phyloP scores from a whole-genome alignment of 2,113 vertebrate species.

The Sorex araneus region DNA sequence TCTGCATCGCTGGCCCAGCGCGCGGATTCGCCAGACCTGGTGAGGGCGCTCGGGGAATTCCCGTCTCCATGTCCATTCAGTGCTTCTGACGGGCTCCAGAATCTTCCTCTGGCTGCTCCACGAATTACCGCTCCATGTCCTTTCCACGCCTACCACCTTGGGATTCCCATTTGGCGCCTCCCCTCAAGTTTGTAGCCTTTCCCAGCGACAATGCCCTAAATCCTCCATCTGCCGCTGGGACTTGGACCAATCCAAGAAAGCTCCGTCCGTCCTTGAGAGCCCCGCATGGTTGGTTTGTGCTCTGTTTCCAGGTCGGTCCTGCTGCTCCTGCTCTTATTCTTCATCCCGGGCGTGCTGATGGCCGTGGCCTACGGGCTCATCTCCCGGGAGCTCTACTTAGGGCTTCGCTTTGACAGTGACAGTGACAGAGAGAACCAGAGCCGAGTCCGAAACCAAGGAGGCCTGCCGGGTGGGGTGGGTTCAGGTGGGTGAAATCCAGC shows the following conservation, averaged over 20 bases:
- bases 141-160: not conserved
- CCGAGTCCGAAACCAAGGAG: constrained; percentile 61
- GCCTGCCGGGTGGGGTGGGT: not conserved
- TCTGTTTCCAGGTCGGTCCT: constrained; percentile 87
- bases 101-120: not conserved
- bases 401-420: constrained; percentile 88
- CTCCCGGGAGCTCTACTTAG: constrained; percentile 89
- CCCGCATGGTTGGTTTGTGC: not conserved
- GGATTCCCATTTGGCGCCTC: not conserved
- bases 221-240: not conserved
- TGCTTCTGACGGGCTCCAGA: not conserved
- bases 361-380: constrained; percentile 89
- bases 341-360: constrained; percentile 90
- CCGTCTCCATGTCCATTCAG: not conserved
- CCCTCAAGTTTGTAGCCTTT: not conserved
- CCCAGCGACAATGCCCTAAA: not conserved
- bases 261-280: not conserved
- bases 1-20: constrained; percentile 92
- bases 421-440: constrained; percentile 64
- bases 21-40: constrained; percentile 92
- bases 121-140: not conserved
- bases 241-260: rapidly evolving
- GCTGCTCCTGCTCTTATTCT: constrained; percentile 89
- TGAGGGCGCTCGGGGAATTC: constrained; percentile 84
- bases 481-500: constrained; percentile 34